Evolutionary conservation across 2,797 vertebrate genomes (phyloP), one percentile per base, ranked within the genome.

Genomic region (Coregonus ussuriensis): DNA sequence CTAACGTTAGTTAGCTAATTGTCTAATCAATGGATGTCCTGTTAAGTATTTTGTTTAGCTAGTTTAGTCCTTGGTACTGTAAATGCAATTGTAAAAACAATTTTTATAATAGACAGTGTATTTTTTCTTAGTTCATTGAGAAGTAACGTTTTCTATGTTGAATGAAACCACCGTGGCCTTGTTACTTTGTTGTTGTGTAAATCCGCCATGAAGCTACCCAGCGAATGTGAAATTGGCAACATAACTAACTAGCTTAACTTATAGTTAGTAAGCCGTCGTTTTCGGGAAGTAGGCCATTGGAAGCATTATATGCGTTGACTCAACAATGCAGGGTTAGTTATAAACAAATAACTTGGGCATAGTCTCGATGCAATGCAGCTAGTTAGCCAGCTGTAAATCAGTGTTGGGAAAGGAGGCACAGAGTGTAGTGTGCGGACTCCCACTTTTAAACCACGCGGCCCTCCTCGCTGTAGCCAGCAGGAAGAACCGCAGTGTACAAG

Each of bases 401-500:
- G 11, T 47, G n/a, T 71, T 37, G 6, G 75, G 74, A 72, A 47
- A 9, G 7, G 41, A 25, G 77, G 52, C 62, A 59, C 53, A 70
- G 66, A 59, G 74, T 78, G 80, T 69, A 72, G 65, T 78, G 85
- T 82, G 82, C 85, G 83, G 76, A 82, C 70, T 87, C 85, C 83
- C 91, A 90, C 90, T 92, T 94, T 94, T 91, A 92, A 94, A 94
- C 93, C 94, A 94, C 93, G 94, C 94, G 94, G 94, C 93, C 90
- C 84, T 37, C 35, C 35, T 83, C 85, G 82, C 72, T 78, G 79
- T 87, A 86, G 83, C 88, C 85, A 86, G 88, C 91, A 90, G 91
- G 90, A 94, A 93, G 9, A 13, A 47, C 87, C 91, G n/a, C 85
- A 16, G 82, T 81, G 69, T 70, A 75, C 81, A 62, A 31, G 51